Conservation (phyloP, 2,113 vertebrate species). For the Natator depressus region DNA sequence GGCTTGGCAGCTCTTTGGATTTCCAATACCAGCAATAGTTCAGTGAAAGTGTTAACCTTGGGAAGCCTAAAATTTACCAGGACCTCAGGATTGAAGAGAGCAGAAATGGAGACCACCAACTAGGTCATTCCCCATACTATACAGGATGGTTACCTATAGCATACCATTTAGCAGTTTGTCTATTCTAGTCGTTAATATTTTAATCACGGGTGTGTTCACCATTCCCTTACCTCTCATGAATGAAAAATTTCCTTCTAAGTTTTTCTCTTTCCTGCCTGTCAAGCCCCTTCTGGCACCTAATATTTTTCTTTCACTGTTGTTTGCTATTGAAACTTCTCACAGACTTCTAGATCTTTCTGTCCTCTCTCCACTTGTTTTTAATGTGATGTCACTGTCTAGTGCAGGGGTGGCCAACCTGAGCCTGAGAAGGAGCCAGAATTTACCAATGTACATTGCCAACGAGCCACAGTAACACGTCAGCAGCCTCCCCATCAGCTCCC, state of each 20-base stretch:
- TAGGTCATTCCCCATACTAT: not conserved
- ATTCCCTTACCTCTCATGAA: rapidly evolving
- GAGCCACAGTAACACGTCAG: too few relatives aligned
- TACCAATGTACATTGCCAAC: too few relatives aligned
- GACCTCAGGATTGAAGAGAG: not conserved
- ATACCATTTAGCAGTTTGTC: not conserved
- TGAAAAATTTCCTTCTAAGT: not conserved
- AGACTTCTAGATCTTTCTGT: not conserved
- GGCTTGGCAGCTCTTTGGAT: not conserved
- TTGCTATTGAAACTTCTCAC: not conserved
- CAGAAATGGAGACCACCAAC: rapidly evolving
- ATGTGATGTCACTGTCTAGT: not conserved
- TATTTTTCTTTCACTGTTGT: not conserved
- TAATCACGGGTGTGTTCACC: not conserved
- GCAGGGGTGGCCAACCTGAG: too few relatives aligned
- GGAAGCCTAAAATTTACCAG: conserved; percentile 1
- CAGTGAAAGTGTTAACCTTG: not conserved
- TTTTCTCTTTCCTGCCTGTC: not conserved
- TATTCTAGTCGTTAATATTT: not conserved
- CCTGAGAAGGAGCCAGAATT: too few relatives aligned
- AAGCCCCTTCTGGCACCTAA: not conserved
- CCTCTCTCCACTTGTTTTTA: not conserved
- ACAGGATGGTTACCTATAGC: not conserved
- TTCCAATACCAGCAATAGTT: not conserved
- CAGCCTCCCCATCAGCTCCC: too few relatives aligned